Percentiles rank a stretch among this genome's conserved stretches.
Evolutionary conservation across 1,140 invertebrate genomes (phyloP).

Genomic region (Euura lappo): DNA sequence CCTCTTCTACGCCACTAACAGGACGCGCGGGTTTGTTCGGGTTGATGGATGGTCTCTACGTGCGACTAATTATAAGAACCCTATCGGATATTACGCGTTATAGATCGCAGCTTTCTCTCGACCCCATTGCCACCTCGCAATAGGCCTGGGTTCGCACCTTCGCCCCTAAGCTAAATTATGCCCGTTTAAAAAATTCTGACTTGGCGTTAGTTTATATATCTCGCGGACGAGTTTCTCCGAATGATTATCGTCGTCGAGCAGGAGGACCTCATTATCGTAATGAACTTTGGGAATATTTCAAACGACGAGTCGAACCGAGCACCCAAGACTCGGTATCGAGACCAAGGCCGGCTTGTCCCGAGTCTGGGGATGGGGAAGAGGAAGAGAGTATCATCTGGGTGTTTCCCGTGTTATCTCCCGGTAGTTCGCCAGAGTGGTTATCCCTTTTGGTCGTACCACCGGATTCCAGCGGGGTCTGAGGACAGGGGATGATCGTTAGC

Average conservation of each 20-base stretch:
- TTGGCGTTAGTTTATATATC: too few species aligned
- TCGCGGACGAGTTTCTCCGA: too few species aligned
- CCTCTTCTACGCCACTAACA: too few species aligned
- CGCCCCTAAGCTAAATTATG: too few species aligned
- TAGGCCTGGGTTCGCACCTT: too few species aligned
- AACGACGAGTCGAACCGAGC: slow-evolving; percentile 10
- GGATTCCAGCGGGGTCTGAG: neutral
- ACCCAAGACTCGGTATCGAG: neutral
- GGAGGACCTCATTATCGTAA: too few species aligned
- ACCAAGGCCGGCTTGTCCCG: neutral
- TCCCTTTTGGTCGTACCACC: neutral
- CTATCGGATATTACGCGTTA: too few species aligned
- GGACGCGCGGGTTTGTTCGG: too few species aligned
- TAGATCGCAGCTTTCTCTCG: neutral
- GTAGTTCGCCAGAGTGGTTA: neutral
- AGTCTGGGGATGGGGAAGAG: slow-evolving; percentile 2
- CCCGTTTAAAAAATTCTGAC: too few species aligned
- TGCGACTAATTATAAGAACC: too few species aligned
- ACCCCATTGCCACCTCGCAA: neutral
- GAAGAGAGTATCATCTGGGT: slow-evolving; percentile 6
- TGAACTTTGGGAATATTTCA: neutral
- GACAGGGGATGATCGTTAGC: slow-evolving; percentile 43
- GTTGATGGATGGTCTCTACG: too few species aligned
- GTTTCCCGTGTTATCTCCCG: neutral
- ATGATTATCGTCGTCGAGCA: too few species aligned